Evolutionary conservation across 1,140 invertebrate genomes (phyloP).

Genomic region (Hycleus phaleratus): DNA sequence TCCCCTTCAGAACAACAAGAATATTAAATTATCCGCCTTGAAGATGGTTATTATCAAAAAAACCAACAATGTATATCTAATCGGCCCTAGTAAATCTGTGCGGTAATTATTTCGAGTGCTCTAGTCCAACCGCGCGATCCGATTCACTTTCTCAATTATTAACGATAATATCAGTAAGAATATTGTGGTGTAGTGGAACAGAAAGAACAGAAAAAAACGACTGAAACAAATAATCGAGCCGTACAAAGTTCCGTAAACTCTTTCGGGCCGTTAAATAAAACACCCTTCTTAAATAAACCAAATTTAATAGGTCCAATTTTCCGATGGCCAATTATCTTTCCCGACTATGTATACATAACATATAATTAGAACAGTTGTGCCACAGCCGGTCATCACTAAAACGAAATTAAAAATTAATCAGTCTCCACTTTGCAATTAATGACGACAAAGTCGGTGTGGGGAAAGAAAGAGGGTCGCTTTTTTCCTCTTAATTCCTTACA

Average conservation of each 20-base stretch:
- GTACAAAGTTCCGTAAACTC: conserved; percentile 2
- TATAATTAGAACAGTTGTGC: conserved; percentile 25
- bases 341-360: conserved; percentile 7
- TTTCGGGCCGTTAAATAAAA: conserved; percentile 16
- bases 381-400: conserved; percentile 21
- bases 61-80: too few species aligned
- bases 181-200: neutral
- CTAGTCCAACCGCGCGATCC: too few species aligned
- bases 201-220: neutral
- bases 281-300: conserved; percentile 22
- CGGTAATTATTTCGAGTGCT: too few species aligned
- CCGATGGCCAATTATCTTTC: conserved; percentile 22
- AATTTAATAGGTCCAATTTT: conserved; percentile 23
- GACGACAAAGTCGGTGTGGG: neutral
- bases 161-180: too few species aligned
- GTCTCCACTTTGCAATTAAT: conserved; percentile 17
- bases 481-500: too few species aligned
- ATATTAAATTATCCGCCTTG: too few species aligned
- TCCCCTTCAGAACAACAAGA: too few species aligned
- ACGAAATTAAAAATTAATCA: conserved; percentile 24
- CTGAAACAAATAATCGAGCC: neutral
- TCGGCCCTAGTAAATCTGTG: too few species aligned
- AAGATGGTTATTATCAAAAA: too few species aligned
- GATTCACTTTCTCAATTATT: too few species aligned
- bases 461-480: too few species aligned